These are phyloP conservation scores for Eutolmus rufibarbis DNA, from an alignment of 2,888 invertebrate species.

Conservation along the genomic window DNA sequence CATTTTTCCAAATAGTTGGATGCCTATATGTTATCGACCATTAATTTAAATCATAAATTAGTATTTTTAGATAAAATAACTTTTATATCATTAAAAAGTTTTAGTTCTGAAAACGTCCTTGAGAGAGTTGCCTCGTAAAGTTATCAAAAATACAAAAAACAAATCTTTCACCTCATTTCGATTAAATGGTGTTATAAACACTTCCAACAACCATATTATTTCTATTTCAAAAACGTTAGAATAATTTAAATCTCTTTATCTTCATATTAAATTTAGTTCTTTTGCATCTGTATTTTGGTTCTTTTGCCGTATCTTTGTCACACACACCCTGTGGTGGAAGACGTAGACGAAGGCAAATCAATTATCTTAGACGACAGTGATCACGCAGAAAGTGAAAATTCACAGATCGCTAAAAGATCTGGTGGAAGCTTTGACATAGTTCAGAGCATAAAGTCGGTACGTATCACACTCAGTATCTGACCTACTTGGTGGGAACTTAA, in stretches of 20 bases:
- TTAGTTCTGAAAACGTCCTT: too few relatives aligned
- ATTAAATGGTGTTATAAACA: not conserved
- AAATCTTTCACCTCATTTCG: not conserved
- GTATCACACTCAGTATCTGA: not conserved
- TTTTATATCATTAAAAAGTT: too few relatives aligned
- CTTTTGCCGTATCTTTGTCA: constrained; percentile 54
- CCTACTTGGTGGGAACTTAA: not conserved
- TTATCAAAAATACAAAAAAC: too few relatives aligned
- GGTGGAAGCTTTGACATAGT: constrained; percentile 57
- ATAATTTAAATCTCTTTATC: not conserved
- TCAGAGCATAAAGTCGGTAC: constrained; percentile 57
- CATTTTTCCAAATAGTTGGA: too few relatives aligned
- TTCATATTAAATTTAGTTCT: not conserved
- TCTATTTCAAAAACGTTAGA: not conserved
- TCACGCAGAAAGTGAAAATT: constrained; percentile 54
- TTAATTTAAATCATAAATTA: too few relatives aligned
- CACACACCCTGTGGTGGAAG: constrained; percentile 53
- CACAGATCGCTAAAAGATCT: constrained; percentile 57
- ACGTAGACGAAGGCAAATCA: constrained; percentile 48
- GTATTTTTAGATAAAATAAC: too few relatives aligned
- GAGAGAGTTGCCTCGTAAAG: too few relatives aligned
- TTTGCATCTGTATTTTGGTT: constrained; percentile 46
- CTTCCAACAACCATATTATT: not conserved
- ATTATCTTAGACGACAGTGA: constrained; percentile 37
- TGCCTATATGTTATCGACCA: too few relatives aligned